Base-by-base conservation (phyloP, 2,888 invertebrate genomes). In the Cephus pulcher region DNA sequence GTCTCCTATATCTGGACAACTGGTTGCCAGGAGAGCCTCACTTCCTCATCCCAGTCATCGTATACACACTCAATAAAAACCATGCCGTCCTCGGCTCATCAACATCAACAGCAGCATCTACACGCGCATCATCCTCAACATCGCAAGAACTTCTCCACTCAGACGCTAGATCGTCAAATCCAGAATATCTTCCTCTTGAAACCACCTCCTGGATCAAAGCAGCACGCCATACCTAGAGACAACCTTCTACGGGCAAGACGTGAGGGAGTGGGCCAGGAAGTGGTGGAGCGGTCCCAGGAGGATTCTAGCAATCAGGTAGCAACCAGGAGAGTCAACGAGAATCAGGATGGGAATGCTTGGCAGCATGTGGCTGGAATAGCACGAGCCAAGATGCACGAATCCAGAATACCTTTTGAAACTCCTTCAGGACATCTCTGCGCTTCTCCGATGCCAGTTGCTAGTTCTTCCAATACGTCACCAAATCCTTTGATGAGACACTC, bases 121-220 rank as follows among this genome's bases (percentile, higher is more conserved):
- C 23, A 56, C 23, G 1, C 23, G 56, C 71, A 71, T 32, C 71
- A 71, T 71, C 71, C 71, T 30, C 71, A 71, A 23, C 70, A 78
- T 73, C 35, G 34, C 34, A 40, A 70, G 56, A 34, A 35, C 12
- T 76, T 75, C 73, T 78, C 78, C 68, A 78, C 78, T n/a, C 71
- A 78, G 75, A 75, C 78, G 68, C 68, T 78, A 71, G 78, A 78
- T 75, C 71, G 73, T 75, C 78, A 78, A 37, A 78, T 78, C 15
- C 78, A 78, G 69, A 78, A 78, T 40, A 78, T 78, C 75, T 78
- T 78, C 73, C 30, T 78, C 9, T 75, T 78, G 34, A 78, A 76
- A 78, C 78, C 78, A 68, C 78, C 78, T 71, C 78, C 78, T 73
- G 78, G 78, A 37, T 78, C 78, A 12, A 78, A 75, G 78, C 75